Evolutionary conservation across 2,797 vertebrate species (phyloP), one percentile per base, ranked within the genome.

Genomic region (Hyperoplus lanceolatus): DNA sequence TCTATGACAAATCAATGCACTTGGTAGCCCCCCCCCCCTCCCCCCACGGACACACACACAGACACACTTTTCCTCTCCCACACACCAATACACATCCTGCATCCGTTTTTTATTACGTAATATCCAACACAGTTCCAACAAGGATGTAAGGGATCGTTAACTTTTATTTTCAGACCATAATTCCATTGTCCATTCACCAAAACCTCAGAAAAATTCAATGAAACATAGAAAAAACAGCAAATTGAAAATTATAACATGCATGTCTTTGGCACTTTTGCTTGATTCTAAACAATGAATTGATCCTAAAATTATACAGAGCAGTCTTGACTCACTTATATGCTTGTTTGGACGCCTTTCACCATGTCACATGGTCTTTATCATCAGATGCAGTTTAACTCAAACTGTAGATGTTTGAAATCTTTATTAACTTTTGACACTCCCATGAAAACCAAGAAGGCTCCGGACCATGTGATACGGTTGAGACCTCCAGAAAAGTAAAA

Each of bases 1-100:
- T 71, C 63, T 80, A 5, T 50, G 64, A 70, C 66, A 55, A 75
- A 67, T 5, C 0, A 48, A 82, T 65, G 73, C 39, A 54, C 63
- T 75, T 49, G 16, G 9, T 36, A 50, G 70, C 54, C 12, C 54
- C n/a, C 59, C 59, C 4, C 49, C 76, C 55, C 48, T 9, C 29
- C 54, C n/a, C 59, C 59, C 4, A 50, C 73, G 58, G 46, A 60
- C 39, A n/a, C 29, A 16, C 66, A 54, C 55, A 49, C 62, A 39
- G 43, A 77, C 16, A 56, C 43, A 50, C 48, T 18, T 10, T 12
- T 38, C 6, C 21, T 36, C n/a, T 21, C 8, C n/a, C 8, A 39
- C 45, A 42, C 61, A 39, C 15, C 12, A 12, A 46, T 70, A 43
- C 66, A 72, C 55, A 62, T 51, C 6, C 68, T 15, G 50, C 68